Base-by-base conservation (phyloP, 2,113 vertebrate species). In the Neodon shergylaensis region DNA sequence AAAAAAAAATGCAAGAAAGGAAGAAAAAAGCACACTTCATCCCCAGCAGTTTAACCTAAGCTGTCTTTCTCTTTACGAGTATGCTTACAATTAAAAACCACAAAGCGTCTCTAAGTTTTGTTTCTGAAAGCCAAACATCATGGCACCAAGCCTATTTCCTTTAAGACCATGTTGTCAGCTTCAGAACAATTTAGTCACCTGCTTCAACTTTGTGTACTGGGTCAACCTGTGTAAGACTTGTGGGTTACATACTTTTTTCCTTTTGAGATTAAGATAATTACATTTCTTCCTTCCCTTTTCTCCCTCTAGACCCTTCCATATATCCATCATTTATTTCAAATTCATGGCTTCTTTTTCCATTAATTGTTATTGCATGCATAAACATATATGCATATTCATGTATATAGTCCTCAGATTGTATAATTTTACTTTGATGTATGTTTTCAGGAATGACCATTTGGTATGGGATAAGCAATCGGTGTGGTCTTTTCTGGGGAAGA, bases 81-180 rank as follows among this genome's bases (percentile, higher is more conserved):
- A 94, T 42, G 76, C 82, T 26, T 26, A 82, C 7, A 91, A 5
- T 90, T 78, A 49, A 65, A 70, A 82, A 42, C 65, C 66, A 83
- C 68, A 58, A 92, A 90, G 14, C 16, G 61, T 95, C 58, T 22
- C 88, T 63, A 86, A 42, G 47, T 63, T 91, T 91, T 81, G 12
- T 21, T 4, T 10, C 33, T 82, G 73, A 31, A 95, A 93, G 92
- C 77, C 93, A 91, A 73, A 85, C 65, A 91, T 83, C 68, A 94
- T 63, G 26, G 66, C 95, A 79, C 90, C 7, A 92, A 90, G 58
- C 89, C 88, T 49, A 79, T 94, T 74, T 94, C 11, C 94, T 97
- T 93, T 39, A 92, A 96, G 66, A 76, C 92, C 52, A n/a, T n/a
- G n/a, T 92, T 94, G 88, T 1, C 39, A 93, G 33, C 94, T 16